phyloP scores from a whole-genome alignment of 1,140 invertebrate species.

The Chlorops oryzae region DNA sequence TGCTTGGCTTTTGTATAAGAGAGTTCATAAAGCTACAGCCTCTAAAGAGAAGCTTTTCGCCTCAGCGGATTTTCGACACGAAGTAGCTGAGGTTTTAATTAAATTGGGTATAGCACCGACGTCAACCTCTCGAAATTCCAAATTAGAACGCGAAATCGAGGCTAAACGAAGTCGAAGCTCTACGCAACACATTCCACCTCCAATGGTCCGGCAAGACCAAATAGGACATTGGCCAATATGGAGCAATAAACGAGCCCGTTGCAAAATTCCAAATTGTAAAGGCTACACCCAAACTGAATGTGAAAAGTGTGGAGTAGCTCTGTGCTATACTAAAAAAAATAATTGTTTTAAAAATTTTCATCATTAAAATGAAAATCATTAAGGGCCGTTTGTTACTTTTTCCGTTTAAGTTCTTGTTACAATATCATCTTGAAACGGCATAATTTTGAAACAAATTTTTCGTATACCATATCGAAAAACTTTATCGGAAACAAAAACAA shows the following conservation, averaged over 20 bases:
- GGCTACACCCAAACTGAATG: background rate
- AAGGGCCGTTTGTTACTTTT: no score
- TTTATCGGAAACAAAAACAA: no score
- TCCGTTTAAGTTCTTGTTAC: no score
- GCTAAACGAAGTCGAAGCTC: background rate
- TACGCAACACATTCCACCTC: background rate
- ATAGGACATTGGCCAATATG: background rate
- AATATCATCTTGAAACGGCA: no score
- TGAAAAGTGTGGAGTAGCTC: background rate
- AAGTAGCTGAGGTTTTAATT: conserved; percentile 24
- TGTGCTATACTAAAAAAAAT: background rate
- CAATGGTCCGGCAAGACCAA: background rate
- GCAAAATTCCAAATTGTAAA: background rate
- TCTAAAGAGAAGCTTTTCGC: background rate
- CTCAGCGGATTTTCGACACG: conserved; percentile 24
- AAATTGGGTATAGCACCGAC: background rate
- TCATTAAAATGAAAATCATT: no score
- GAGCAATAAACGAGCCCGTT: background rate
- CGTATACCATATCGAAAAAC: no score
- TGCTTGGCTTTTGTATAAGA: conserved; percentile 33
- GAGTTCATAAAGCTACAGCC: conserved; percentile 20
- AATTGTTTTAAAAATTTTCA: background rate
- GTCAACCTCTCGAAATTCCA: background rate
- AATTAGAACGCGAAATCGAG: background rate
- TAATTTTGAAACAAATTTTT: no score